Evolutionary conservation across 2,113 vertebrate genomes (phyloP).

Genomic region (Odocoileus hemionus): DNA sequence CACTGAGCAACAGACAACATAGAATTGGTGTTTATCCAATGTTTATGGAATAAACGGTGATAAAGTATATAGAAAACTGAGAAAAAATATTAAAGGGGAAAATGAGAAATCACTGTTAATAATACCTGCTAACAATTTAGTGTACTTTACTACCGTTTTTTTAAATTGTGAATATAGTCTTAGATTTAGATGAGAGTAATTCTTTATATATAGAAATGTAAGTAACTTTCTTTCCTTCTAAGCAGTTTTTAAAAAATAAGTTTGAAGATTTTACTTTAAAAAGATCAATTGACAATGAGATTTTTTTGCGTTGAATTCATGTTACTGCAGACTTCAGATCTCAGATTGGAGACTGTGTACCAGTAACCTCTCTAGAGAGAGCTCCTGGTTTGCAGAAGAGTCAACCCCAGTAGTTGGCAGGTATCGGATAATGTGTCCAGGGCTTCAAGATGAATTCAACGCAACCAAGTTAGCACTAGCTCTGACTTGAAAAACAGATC

Average conservation of each 20-base stretch:
- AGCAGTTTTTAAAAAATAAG: not conserved
- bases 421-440: fast-evolving
- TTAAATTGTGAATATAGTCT: not conserved
- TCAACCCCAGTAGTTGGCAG: too few relatives aligned
- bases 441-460: not conserved
- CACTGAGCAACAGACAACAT: not conserved
- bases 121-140: not conserved
- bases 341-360: fast-evolving
- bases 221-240: not conserved
- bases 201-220: not conserved
- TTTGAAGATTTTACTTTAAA: not conserved
- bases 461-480: fast-evolving
- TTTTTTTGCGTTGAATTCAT: not conserved
- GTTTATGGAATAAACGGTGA: not conserved
- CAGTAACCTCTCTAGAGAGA: not conserved
- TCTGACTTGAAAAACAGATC: not conserved
- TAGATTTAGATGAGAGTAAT: not conserved
- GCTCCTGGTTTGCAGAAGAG: not conserved
- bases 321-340: not conserved
- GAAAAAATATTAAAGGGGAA: not conserved
- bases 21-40: not conserved
- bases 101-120: not conserved
- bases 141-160: not conserved
- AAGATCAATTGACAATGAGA: not conserved
- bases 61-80: not conserved